Conservation (phyloP, 2,888 invertebrate genomes). For the Drosophila prostipennis region DNA sequence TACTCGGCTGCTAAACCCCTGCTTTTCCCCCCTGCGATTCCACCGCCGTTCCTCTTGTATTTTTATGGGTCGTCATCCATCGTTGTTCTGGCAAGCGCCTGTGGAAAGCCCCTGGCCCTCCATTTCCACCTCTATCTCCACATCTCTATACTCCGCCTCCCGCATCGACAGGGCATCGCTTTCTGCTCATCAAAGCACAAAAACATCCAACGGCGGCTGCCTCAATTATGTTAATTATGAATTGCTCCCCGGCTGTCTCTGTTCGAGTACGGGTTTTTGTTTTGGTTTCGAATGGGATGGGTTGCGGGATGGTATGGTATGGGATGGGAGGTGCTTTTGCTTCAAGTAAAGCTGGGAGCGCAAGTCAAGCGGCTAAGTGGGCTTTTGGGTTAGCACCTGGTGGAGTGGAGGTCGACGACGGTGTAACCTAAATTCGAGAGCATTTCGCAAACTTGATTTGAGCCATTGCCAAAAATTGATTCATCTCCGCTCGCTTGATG, state of each 20-base stretch:
- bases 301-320: background rate
- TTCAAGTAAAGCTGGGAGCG: conserved; percentile 4
- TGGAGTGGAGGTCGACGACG: conserved; percentile 4
- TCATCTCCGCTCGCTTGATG: conserved; percentile 29
- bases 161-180: conserved; percentile 23
- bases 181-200: conserved; percentile 53
- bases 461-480: conserved; percentile 33
- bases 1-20: conserved; percentile 24
- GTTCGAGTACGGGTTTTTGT: conserved; percentile 5
- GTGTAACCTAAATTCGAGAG: conserved; percentile 27
- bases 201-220: conserved; percentile 50
- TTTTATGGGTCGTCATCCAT: conserved; percentile 47
- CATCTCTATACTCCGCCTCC: background rate
- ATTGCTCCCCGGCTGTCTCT: conserved; percentile 39
- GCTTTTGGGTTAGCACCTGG: conserved; percentile 42
- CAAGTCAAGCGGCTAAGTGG: conserved; percentile 42
- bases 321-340: background rate
- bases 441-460: conserved; percentile 34
- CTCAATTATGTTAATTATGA: conserved; percentile 54
- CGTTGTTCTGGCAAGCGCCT: conserved; percentile 26
- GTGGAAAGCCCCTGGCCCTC: background rate
- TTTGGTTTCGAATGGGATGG: background rate
- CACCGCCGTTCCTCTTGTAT: conserved; percentile 8
- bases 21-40: background rate
- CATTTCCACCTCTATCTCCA: background rate